These are phyloP conservation scores for Pharmacophagus antenor DNA, from an alignment of 2,888 invertebrate genomes.

Conservation along the genomic window DNA sequence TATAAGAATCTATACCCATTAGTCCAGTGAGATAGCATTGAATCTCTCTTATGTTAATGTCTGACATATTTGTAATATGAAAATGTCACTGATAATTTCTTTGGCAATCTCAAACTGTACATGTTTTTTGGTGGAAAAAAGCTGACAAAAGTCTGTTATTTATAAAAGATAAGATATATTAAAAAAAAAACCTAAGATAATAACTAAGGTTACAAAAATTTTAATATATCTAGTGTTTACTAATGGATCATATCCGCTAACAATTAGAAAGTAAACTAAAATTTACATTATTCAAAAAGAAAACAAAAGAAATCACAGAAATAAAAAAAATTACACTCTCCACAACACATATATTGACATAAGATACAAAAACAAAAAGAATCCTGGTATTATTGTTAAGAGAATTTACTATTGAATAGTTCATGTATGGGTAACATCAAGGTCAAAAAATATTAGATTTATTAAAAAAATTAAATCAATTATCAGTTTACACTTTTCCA, in stretches of 20 bases:
- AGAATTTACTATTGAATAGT: constrained; percentile 43
- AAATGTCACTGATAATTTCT: constrained; percentile 33
- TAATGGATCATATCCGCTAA: constrained; percentile 70
- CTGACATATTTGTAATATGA: constrained; percentile 50
- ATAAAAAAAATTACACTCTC: constrained; percentile 61
- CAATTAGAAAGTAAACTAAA: constrained; percentile 47
- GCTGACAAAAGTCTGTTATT: constrained; percentile 38
- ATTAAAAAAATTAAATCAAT: constrained; percentile 5
- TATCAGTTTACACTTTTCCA: not conserved
- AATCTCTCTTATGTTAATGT: no score
- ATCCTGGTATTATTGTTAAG: not conserved
- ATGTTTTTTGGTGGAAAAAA: constrained; percentile 32
- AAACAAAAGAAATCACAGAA: constrained; percentile 71
- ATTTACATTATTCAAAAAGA: constrained; percentile 48
- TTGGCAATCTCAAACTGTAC: constrained; percentile 36
- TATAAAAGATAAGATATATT: constrained; percentile 32
- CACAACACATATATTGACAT: constrained; percentile 45
- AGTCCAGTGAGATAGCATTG: no score
- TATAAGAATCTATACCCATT: not conserved
- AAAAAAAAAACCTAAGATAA: constrained; percentile 37
- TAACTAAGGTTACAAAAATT: constrained; percentile 36
- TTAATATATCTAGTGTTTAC: constrained; percentile 58
- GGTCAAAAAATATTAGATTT: not conserved
- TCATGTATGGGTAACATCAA: constrained; percentile 45
- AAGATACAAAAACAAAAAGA: constrained; percentile 54